Evolutionary conservation across 2,888 invertebrate species (phyloP), one percentile per base, ranked within the genome.

Genomic region (Crocallis elinguaria): DNA sequence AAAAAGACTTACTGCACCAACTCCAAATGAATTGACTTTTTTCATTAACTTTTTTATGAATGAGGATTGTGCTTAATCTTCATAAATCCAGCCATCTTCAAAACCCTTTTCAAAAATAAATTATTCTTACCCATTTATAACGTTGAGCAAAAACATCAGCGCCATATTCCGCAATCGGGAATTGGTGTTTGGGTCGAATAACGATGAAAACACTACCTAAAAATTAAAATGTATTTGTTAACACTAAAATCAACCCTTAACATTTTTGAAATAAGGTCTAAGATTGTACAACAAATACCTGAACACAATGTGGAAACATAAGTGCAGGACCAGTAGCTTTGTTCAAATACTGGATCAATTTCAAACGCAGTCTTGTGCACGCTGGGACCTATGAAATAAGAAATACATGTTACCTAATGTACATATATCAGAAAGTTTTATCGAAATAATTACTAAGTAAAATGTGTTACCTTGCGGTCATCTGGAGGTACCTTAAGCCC

Each of bases 131-230:
- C 95, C 94, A 77, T 94, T 93, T 36, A 97, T 94, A 37, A 98
- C 93, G 70, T 96, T 96, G 50, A 95, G 93, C 8, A 96, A 93
- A 84, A 96, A 97, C 80, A 96, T 95, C 9, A 98, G 88, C 0
- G 97, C 95, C 82, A 96, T 90, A 4, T 94, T 94, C 67, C 97
- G 96, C 52, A 98, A 93, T 66, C 97, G 95, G 0, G 95, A 92
- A 84, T 97, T 98, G 0, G 97, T 96, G 68, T 95, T 95, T 2
- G 93, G 93, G 19, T 97, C 97, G 81, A 96, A 97, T 8, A 98
- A 86, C 2, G 97, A 95, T 67, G 98, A 97, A 83, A 98, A 98
- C 44, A 98, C 94, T 29, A 97, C 94, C 95, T 94, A 83, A 0
- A 62, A 67, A 56, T 17, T n/a, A n/a, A 44, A 35, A 45, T 25